Conservation (phyloP, 1,140 invertebrate species). For the Lutraria rhynchaena region DNA sequence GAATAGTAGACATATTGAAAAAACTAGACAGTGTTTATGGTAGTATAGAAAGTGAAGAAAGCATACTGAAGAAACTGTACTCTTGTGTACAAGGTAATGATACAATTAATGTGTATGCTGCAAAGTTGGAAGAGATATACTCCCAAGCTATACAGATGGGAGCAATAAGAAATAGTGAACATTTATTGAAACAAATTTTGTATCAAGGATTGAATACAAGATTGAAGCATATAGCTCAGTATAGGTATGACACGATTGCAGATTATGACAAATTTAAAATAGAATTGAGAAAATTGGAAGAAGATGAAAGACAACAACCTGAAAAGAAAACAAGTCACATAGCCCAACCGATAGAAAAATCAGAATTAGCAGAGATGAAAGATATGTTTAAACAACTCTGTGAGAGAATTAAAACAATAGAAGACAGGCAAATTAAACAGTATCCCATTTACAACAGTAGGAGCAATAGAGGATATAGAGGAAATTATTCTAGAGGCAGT, state of each 20-base stretch:
- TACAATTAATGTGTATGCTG: not conserved
- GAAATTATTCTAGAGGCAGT: not conserved
- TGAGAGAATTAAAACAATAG: slow-evolving; percentile 1
- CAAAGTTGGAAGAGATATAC: slow-evolving; percentile 24
- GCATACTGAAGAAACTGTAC: slow-evolving; percentile 12
- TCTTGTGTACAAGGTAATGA: slow-evolving; percentile 12
- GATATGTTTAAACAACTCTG: not conserved
- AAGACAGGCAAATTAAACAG: not conserved
- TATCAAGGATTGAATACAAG: too few species aligned
- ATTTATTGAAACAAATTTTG: too few species aligned
- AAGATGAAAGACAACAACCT: slow-evolving; percentile 1
- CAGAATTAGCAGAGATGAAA: not conserved
- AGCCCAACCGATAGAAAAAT: slow-evolving; percentile 9
- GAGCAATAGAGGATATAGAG: not conserved
- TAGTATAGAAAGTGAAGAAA: not conserved
- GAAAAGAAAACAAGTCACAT: slow-evolving; percentile 2
- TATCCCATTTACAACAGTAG: not conserved
- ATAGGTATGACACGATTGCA: too few species aligned
- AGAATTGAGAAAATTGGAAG: slow-evolving; percentile 30
- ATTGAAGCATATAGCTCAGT: too few species aligned
- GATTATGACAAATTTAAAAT: slow-evolving; percentile 36
- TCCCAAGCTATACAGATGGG: slow-evolving; percentile 4
- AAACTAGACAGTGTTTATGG: slow-evolving; percentile 32
- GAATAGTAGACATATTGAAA: not conserved
- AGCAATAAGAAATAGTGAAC: slow-evolving; percentile 3